phyloP scores from a whole-genome alignment of 2,113 vertebrate genomes.

The Phylloscopus trochiloides region DNA sequence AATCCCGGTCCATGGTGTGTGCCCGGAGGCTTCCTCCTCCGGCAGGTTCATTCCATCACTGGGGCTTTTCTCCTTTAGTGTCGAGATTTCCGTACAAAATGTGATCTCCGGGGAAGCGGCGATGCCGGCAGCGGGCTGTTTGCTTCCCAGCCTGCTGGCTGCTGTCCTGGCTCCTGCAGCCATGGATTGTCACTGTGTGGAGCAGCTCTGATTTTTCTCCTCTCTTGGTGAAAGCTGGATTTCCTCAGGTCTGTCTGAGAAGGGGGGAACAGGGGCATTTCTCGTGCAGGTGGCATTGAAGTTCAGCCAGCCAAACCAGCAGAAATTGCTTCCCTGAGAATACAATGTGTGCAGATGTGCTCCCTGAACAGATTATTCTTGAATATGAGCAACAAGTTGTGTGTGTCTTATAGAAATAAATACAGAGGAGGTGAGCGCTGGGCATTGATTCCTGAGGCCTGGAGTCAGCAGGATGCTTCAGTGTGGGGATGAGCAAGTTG shows the following conservation, averaged over 20 bases:
- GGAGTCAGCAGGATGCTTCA: not conserved
- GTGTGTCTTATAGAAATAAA: not conserved
- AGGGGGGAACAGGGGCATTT: not conserved
- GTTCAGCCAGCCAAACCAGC: not conserved
- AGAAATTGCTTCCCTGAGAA: not conserved
- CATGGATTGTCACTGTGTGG: fast-evolving
- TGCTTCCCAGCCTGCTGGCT: not conserved
- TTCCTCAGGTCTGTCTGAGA: not conserved
- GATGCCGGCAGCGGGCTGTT: not conserved
- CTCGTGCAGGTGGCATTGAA: not conserved
- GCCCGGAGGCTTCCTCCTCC: not conserved
- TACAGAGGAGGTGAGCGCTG: not conserved
- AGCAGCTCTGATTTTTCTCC: not conserved
- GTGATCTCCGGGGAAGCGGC: fast-evolving
- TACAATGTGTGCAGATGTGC: not conserved
- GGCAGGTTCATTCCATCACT: not conserved
- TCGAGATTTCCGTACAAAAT: not conserved
- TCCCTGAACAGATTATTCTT: not conserved
- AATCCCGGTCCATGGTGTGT: not conserved
- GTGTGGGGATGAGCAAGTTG: fast-evolving
- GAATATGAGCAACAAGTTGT: not conserved
- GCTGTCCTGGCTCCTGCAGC: not conserved
- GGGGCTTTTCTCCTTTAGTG: not conserved
- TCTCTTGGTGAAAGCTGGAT: not conserved
- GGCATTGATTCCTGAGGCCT: not conserved